Conservation (phyloP, 2,888 invertebrate species). For the Sialis fuliginosa region DNA sequence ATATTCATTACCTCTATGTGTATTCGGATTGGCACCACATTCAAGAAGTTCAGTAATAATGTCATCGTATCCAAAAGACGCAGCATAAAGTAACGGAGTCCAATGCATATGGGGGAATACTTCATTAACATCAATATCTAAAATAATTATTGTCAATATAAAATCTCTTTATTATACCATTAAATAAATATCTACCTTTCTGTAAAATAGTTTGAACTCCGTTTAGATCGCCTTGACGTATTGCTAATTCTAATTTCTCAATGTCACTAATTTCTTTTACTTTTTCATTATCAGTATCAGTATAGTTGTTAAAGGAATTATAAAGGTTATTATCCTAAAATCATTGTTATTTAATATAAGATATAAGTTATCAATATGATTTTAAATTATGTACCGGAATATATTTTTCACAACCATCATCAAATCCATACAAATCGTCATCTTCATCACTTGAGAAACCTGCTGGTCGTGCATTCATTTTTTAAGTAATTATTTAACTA, state of each 20-base stretch:
- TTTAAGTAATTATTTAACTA: neutral
- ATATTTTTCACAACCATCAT: conserved; percentile 6
- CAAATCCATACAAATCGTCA: conserved; percentile 13
- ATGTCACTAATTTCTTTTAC: neutral
- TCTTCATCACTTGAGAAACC: conserved; percentile 15
- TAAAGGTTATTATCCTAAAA: neutral
- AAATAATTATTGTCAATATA: neutral
- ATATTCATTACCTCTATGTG: conserved; percentile 15
- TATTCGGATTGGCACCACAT: conserved; percentile 38
- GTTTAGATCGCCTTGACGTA: conserved; percentile 23
- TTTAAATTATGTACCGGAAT: neutral
- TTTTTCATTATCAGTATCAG: neutral
- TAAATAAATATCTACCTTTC: conserved; percentile 13
- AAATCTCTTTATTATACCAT: neutral
- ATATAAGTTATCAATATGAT: neutral
- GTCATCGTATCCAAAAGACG: conserved; percentile 33
- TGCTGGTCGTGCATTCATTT: conserved; percentile 9
- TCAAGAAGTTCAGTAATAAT: conserved; percentile 32
- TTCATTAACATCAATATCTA: conserved; percentile 22
- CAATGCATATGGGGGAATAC: conserved; percentile 32
- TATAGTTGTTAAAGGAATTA: neutral
- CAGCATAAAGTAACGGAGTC: conserved; percentile 41
- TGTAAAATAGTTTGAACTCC: conserved; percentile 17
- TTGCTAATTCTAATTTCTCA: conserved; percentile 23
- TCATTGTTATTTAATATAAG: no score